Percentiles rank a stretch among this genome's conserved stretches.
phyloP scores from a whole-genome alignment of 1,140 invertebrate species.

The Hycleus cichorii region DNA sequence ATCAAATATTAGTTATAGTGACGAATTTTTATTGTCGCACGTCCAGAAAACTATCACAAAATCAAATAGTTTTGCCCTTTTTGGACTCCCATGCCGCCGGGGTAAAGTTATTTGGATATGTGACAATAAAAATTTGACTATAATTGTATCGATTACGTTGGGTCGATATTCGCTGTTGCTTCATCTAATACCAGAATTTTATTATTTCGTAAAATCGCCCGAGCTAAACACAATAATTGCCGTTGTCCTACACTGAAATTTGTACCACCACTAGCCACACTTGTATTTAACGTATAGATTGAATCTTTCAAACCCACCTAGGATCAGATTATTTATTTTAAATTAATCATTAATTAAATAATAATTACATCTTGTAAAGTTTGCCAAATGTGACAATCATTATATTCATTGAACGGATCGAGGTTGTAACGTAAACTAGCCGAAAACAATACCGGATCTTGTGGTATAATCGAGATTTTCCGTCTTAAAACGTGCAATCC shows the following conservation, averaged over 20 bases:
- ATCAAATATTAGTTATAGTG: too few species aligned
- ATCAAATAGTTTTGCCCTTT: too few species aligned
- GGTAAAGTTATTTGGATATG: too few species aligned
- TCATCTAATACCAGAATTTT: slow-evolving; percentile 55
- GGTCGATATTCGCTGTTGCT: slow-evolving; percentile 54
- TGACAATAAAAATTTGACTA: too few species aligned
- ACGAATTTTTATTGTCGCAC: background rate
- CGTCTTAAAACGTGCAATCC: slow-evolving; percentile 56
- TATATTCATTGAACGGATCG: slow-evolving; percentile 69
- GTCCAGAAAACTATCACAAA: background rate
- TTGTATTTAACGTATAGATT: slow-evolving; percentile 42
- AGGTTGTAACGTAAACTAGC: slow-evolving; percentile 71
- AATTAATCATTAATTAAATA: too few species aligned
- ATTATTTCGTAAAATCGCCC: slow-evolving; percentile 54
- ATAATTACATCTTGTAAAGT: slow-evolving; percentile 44
- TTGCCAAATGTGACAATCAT: slow-evolving; percentile 54
- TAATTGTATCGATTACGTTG: slow-evolving; percentile 43
- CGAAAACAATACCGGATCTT: slow-evolving; percentile 72
- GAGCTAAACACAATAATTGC: slow-evolving; percentile 53
- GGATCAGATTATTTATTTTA: too few species aligned
- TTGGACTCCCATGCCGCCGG: background rate
- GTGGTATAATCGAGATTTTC: slow-evolving; percentile 73
- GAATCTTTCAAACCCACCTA: slow-evolving; percentile 53
- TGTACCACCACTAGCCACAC: slow-evolving; percentile 51
- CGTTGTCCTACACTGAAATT: slow-evolving; percentile 53